Evolutionary conservation across 2,797 vertebrate genomes (phyloP), one percentile per base, ranked within the genome.

Genomic region (Yasuhikotakia modesta): DNA sequence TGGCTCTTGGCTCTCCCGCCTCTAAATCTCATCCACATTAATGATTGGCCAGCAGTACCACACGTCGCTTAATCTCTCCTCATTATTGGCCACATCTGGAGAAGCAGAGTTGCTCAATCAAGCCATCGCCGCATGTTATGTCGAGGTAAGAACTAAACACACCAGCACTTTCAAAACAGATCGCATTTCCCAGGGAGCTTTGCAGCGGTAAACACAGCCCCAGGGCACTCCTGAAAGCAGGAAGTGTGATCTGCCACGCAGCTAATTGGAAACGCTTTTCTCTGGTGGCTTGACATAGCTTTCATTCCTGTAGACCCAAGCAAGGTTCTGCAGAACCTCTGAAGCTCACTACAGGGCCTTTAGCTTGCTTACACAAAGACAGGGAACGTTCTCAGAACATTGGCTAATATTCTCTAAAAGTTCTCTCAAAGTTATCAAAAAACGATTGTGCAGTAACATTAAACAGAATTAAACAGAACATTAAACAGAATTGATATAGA

Each of bases 61-160:
- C 84, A 84, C 52, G 0, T 85, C 79, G 83, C 83, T 85, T 91
- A 90, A 90, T 90, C 86, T 82, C 83, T 73, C 82, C 85, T 88
- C 86, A 87, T 92, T 87, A 88, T 81, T 77, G 85, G 88, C 70
- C 88, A 83, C 88, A 85, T 87, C 87, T 89, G 85, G 88, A 90
- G 70, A 84, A 79, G 69, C 66, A 58, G 70, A 74, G 45, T 8
- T 61, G 85, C 79, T 83, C 83, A 85, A 83, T 87, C 78, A 79
- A 76, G 30, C 70, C 67, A 50, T 82, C 19, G 73, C 83, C 45
- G 81, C 79, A 85, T 64, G 87, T 83, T 82, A 84, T 39, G 24
- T 65, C 13, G 79, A 83, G 83, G 86, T 89, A 90, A 90, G 87
- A 90, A 90, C 89, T 88, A 76, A 84, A 88, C 86, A 87, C 85